phyloP scores from a whole-genome alignment of 1,140 invertebrate genomes.

The Drosophila pectinifera region DNA sequence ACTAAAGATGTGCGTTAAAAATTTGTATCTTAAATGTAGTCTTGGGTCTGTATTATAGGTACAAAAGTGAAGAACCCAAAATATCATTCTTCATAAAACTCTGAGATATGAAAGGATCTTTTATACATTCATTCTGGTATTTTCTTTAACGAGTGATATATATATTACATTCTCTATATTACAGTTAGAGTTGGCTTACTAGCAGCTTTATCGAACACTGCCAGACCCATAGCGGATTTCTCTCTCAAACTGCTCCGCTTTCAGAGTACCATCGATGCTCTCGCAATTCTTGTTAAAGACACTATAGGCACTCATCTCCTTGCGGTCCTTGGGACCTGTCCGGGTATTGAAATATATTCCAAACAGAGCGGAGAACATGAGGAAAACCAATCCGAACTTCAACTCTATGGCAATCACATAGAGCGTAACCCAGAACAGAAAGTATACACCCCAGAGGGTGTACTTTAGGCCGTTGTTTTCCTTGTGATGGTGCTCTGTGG shows the following conservation, averaged over 20 bases:
- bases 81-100: background rate
- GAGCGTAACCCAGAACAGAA: conserved; percentile 88
- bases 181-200: background rate
- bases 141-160: background rate
- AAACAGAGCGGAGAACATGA: conserved; percentile 91
- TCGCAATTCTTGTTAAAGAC: conserved; percentile 98
- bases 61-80: too few species aligned
- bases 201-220: conserved; percentile 67
- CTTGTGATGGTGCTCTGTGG: conserved; percentile 17
- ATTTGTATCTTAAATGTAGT: too few species aligned
- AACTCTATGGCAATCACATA: conserved; percentile 90
- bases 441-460: conserved; percentile 85
- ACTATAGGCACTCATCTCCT: conserved; percentile 97
- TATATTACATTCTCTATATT: conserved; percentile 3
- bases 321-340: conserved; percentile 88
- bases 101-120: background rate
- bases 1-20: too few species aligned
- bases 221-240: conserved; percentile 90
- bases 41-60: too few species aligned
- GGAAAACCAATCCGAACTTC: conserved; percentile 96
- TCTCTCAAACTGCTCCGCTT: conserved; percentile 97
- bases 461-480: conserved; percentile 70
- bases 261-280: conserved; percentile 96
- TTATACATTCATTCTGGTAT: background rate
- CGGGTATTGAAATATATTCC: conserved; percentile 94